These are phyloP conservation scores for Cheilosia vulpina DNA, from an alignment of 2,888 invertebrate species.

Conservation along the genomic window DNA sequence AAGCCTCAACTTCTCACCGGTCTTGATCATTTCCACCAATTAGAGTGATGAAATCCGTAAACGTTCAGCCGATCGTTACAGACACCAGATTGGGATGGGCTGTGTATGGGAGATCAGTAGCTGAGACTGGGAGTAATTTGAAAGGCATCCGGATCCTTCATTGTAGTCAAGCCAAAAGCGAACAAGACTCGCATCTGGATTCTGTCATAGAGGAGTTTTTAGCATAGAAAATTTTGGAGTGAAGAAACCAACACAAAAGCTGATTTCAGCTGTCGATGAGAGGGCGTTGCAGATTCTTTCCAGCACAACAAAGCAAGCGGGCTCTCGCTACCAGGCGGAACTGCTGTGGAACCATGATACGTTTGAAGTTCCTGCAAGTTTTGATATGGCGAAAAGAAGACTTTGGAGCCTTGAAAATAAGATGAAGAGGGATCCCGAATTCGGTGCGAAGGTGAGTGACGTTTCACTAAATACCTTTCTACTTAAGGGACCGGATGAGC, in stretches of 20 bases:
- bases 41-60: background rate
- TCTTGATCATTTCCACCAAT: background rate
- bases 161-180: background rate
- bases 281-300: background rate
- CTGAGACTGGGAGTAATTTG: background rate
- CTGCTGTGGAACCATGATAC: background rate
- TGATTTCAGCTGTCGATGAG: background rate
- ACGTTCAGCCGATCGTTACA: background rate
- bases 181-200: background rate
- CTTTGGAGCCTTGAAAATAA: slow-evolving; percentile 1
- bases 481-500: too few relatives aligned
- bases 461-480: too few relatives aligned
- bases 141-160: slow-evolving; percentile 2
- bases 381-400: slow-evolving; percentile 6
- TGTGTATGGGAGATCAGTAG: background rate
- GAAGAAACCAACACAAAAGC: background rate
- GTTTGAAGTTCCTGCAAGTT: background rate
- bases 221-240: slow-evolving; percentile 1
- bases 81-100: slow-evolving; percentile 1
- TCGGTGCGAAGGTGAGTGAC: too few relatives aligned
- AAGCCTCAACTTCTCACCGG: slow-evolving; percentile 1
- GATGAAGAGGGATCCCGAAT: background rate
- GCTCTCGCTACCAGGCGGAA: background rate
- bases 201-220: background rate
- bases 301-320: background rate